Evolutionary conservation across 2,797 vertebrate species (phyloP).

Genomic region (Nothura maculosa): DNA sequence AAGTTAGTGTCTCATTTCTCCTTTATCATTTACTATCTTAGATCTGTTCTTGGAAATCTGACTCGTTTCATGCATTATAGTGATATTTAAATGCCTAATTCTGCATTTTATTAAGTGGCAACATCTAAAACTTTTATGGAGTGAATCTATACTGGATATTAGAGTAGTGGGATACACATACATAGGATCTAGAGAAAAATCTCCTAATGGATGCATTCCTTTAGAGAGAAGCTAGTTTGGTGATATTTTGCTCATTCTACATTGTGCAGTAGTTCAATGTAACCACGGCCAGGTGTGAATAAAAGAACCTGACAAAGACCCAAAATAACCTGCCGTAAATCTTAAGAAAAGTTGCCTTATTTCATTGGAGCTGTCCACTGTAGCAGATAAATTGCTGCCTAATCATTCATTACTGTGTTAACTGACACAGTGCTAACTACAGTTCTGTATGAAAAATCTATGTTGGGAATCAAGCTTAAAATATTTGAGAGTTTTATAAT

Average conservation of each 20-base stretch:
- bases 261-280: background rate
- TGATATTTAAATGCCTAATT: background rate
- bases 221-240: background rate
- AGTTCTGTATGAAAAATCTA: conserved; percentile 50
- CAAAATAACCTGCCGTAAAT: background rate
- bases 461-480: background rate
- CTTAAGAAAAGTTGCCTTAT: conserved; percentile 3
- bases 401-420: conserved; percentile 21
- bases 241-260: background rate
- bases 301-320: background rate
- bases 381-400: conserved; percentile 31
- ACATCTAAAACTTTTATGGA: background rate
- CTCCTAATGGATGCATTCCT: background rate
- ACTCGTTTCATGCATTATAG: background rate
- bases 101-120: background rate
- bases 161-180: background rate
- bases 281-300: background rate
- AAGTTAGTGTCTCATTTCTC: background rate
- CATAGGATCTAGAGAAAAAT: background rate
- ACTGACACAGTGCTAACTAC: background rate
- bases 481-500: background rate
- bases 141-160: background rate
- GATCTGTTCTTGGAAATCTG: background rate
- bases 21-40: background rate
- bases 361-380: background rate